These are phyloP conservation scores for Ooceraea biroi DNA, from an alignment of 1,140 invertebrate genomes.

Conservation along the genomic window DNA sequence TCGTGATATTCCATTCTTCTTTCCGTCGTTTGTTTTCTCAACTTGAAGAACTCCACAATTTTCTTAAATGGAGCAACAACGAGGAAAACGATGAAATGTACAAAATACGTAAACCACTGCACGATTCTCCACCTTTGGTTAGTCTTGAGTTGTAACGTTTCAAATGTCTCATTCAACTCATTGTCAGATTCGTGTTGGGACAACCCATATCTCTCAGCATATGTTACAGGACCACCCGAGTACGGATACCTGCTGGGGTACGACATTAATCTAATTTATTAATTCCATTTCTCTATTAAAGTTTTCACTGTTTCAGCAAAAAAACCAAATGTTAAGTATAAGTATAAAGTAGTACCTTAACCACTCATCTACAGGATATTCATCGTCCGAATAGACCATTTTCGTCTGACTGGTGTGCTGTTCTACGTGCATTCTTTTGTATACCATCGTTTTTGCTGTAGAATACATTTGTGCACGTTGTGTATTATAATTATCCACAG, in stretches of 20 bases:
- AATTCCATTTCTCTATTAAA: too few relatives aligned
- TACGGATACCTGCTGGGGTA: conserved; percentile 65
- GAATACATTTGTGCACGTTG: conserved; percentile 1
- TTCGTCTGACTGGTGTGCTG: conserved; percentile 69
- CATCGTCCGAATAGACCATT: conserved; percentile 71
- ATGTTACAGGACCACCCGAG: conserved; percentile 39
- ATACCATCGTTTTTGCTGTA: conserved; percentile 63
- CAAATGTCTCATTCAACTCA: conserved; percentile 76
- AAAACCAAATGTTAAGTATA: background rate
- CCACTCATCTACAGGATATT: conserved; percentile 16
- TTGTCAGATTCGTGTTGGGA: conserved; percentile 78
- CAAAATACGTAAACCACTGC: conserved; percentile 67
- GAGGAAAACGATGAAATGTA: conserved; percentile 19
- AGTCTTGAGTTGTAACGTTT: conserved; percentile 44
- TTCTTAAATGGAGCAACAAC: conserved; percentile 68
- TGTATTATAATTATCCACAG: background rate
- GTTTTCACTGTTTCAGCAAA: background rate
- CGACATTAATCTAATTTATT: background rate
- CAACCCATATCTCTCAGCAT: conserved; percentile 43
- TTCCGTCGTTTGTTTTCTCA: conserved; percentile 61
- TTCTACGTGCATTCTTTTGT: conserved; percentile 77
- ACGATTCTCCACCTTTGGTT: conserved; percentile 65
- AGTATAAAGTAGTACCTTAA: conserved; percentile 58
- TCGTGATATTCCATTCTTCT: conserved; percentile 67
- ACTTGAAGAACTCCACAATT: conserved; percentile 72